Conservation (phyloP, 2,797 vertebrate species). For the Phoebastria nigripes region DNA sequence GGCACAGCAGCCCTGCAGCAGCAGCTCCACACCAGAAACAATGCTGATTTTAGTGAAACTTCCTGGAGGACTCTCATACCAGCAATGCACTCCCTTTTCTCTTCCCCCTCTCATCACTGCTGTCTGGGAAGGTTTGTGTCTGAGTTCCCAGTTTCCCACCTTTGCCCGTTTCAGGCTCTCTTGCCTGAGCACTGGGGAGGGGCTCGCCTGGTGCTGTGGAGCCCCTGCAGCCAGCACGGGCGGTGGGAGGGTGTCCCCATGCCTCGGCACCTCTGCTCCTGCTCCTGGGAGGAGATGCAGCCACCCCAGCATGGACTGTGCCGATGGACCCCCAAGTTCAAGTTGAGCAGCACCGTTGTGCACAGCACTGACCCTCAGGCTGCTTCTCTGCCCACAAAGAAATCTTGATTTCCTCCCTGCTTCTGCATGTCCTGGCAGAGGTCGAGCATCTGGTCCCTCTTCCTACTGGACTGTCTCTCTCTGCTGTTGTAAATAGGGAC, state of each 20-base stretch:
- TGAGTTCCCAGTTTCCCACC: fast-evolving
- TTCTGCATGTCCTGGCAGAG: neutral
- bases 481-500: neutral
- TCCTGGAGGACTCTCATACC: too few relatives aligned
- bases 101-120: too few relatives aligned
- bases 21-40: neutral
- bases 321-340: fast-evolving
- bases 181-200: neutral
- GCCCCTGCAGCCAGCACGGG: neutral
- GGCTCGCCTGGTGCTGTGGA: neutral
- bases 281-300: neutral
- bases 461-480: fast-evolving
- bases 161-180: neutral
- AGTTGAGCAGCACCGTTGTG: fast-evolving
- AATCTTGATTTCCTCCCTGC: neutral
- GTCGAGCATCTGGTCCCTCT: neutral
- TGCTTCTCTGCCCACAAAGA: neutral
- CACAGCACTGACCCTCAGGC: neutral
- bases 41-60: neutral
- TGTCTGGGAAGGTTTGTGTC: neutral
- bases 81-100: neutral
- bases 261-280: neutral
- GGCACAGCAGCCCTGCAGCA: neutral
- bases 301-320: neutral
- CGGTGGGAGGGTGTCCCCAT: fast-evolving